Evolutionary conservation across 2,888 invertebrate species (phyloP), one percentile per base, ranked within the genome.

Genomic region (Zonitis immaculata): DNA sequence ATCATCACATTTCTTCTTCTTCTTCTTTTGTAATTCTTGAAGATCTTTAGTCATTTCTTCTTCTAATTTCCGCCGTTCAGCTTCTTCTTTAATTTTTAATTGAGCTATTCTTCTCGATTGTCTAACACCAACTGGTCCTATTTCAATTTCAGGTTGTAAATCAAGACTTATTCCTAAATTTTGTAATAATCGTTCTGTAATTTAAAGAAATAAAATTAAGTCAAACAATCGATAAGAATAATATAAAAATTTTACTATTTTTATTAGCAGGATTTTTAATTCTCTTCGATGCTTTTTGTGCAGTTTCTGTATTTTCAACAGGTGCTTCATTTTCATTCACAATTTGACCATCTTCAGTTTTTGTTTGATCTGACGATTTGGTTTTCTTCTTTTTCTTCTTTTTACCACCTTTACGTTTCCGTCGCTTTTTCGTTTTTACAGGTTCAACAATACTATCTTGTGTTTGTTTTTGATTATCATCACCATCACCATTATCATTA

Each of bases 51-150:
- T 63, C 64, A 57, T 74, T 72, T 51, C 69, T 65, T 60, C 56
- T 42, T 60, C 60, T 22, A 49, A 20, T 50, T 58, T 61, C 39
- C 51, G 52, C 56, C 66, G 11, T 56, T 92, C 89, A 0, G 89
- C 89, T 71, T 92, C 91, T 69, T 93, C 92, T 60, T 85, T 87
- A 53, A 93, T 91, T 73, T 92, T 90, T 67, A 91, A 80, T 73
- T 91, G 91, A 0, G 93, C 94, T 63, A 95, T 90, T 54, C 95
- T 80, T 1, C 93, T 79, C 2, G 91, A 91, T 67, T 90, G 89
- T 6, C 94, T 77, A 4, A 91, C 87, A 0, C 89, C 85, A 0
- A 49, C 42, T 18, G 0, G 58, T 11, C 28, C 58, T 7, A 61
- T 60, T 6, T 39, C 39, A n/a, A 39, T 39, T 39, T 39, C 39